Percentiles rank a stretch among this genome's conserved stretches.
These are phyloP conservation scores for Micromesistius poutassou DNA, from an alignment of 2,797 vertebrate genomes.

Conservation along the genomic window DNA sequence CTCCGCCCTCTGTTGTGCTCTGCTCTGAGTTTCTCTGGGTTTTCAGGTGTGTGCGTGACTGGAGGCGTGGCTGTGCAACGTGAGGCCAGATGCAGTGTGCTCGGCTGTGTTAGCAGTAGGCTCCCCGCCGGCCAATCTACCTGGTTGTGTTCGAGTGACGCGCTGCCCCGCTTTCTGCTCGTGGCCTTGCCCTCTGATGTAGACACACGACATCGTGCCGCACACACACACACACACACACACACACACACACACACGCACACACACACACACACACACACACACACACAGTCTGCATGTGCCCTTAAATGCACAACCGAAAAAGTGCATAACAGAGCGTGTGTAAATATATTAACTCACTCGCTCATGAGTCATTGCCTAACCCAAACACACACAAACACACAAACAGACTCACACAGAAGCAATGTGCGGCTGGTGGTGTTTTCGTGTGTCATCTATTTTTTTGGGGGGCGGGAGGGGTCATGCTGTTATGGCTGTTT, in stretches of 20 bases:
- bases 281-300: slow-evolving; percentile 58
- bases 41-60: not conserved
- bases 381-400: not conserved
- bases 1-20: not conserved
- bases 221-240: slow-evolving; percentile 12
- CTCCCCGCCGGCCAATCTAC: slow-evolving; percentile 10
- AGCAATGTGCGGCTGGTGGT: not conserved
- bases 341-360: not conserved
- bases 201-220: slow-evolving; percentile 20
- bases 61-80: not conserved
- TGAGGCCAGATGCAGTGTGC: not conserved
- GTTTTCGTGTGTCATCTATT: slow-evolving; percentile 44
- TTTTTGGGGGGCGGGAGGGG: slow-evolving; percentile 15
- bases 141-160: slow-evolving; percentile 43
- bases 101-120: not conserved
- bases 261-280: slow-evolving; percentile 27
- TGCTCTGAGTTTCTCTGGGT: not conserved
- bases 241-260: slow-evolving; percentile 28
- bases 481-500: slow-evolving; percentile 56
- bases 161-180: slow-evolving; percentile 49
- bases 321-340: slow-evolving; percentile 7
- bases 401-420: not conserved
- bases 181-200: slow-evolving; percentile 59
- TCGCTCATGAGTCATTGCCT: not conserved
- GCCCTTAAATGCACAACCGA: slow-evolving; percentile 57